Percentiles rank a stretch among this genome's conserved stretches.
Conservation (phyloP, 1,140 invertebrate species). For the Bombus turneri region DNA sequence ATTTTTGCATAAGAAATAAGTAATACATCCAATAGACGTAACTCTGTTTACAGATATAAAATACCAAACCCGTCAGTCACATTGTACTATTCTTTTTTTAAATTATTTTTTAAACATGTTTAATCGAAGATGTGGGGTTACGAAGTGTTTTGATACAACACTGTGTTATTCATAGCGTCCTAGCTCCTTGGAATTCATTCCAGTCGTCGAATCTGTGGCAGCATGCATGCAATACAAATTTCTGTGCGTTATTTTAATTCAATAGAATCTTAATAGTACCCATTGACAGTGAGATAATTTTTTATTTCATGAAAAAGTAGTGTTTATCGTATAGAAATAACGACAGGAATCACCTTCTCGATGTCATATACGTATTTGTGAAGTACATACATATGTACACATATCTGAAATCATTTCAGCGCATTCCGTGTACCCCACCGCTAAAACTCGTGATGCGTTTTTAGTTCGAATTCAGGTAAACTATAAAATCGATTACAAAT, state of each 20-base stretch:
- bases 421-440: background rate
- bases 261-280: background rate
- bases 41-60: background rate
- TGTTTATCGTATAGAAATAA: background rate
- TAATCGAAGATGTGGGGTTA: background rate
- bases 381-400: no score
- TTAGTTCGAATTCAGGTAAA: background rate
- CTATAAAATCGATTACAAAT: background rate
- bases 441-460: background rate
- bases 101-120: background rate
- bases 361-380: background rate
- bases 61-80: background rate
- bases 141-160: constrained; percentile 17
- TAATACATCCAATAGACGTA: background rate
- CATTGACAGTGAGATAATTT: no score
- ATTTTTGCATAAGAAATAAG: background rate
- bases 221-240: background rate
- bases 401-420: background rate
- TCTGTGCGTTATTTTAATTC: background rate
- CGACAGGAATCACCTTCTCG: background rate
- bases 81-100: background rate
- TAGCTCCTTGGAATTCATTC: constrained; percentile 33
- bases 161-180: constrained; percentile 30
- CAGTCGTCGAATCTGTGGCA: background rate
- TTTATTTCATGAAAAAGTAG: background rate